Percentiles rank a stretch among this genome's conserved stretches.
phyloP scores from a whole-genome alignment of 2,888 invertebrate species.

The Euplexia lucipara region DNA sequence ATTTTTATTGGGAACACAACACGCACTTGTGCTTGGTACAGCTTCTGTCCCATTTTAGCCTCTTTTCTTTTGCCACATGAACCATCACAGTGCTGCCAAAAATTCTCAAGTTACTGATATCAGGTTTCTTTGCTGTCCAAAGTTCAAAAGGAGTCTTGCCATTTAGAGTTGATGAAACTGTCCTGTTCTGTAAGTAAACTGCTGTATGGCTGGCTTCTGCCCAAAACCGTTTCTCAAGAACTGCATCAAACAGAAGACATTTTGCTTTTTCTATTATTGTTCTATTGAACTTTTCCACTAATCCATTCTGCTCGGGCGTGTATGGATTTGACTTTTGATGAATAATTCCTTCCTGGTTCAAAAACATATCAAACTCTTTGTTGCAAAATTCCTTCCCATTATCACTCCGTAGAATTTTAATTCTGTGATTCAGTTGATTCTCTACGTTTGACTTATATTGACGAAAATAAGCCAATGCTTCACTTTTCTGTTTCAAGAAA shows the following conservation, averaged over 20 bases:
- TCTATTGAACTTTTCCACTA: background rate
- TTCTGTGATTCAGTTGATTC: no score
- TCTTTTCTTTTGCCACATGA: background rate
- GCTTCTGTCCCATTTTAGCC: no score
- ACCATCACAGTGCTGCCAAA: background rate
- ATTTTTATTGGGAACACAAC: constrained; percentile 43
- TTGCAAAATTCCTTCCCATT: background rate
- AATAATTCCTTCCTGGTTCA: background rate
- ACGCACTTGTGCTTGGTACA: no score
- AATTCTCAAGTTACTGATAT: background rate
- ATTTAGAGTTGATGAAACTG: background rate
- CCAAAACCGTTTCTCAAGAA: background rate
- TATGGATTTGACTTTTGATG: background rate
- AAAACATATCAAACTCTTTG: background rate
- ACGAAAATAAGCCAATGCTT: constrained; percentile 32
- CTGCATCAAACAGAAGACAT: background rate
- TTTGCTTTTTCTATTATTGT: no score
- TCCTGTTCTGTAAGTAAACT: background rate
- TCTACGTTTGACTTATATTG: background rate
- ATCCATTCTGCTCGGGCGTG: background rate
- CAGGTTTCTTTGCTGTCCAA: background rate
- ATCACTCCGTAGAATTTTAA: background rate
- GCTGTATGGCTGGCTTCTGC: background rate
- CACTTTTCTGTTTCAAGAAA: constrained; percentile 27
- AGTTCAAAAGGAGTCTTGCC: background rate